Base-by-base conservation (phyloP, 2,113 vertebrate species). In the Petaurus breviceps region DNA sequence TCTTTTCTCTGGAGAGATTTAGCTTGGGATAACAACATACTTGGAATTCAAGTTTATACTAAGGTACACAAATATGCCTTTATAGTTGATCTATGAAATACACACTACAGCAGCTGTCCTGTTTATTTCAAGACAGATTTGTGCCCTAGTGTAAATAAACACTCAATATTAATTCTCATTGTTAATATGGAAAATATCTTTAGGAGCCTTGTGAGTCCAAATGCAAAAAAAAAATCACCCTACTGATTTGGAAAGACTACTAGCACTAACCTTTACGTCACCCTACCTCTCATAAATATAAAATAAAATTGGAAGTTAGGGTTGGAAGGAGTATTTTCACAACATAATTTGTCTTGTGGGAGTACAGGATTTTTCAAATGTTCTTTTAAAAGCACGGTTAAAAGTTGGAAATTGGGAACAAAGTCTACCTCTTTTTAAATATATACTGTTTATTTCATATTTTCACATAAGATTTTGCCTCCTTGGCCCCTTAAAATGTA, bases 321-420 rank as follows among this genome's bases (percentile, higher is more conserved):
- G 93, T 5, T 19, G 16, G 55, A 95, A 92, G 37, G 14, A 77
- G 68, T 7, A 77, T 77, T 77, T 77, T 77, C 19, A 22, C 10
- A 77, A 77, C 14, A 77, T 53, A 93, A 90, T 46, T 24, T 92
- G 43, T 52, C 54, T 89, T 93, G 12, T 68, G 61, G 90, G 55
- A 91, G 26, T 52, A 92, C 68, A 94, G 94, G 89, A 37, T 43
- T 89, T 93, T 96, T 93, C 25, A 77, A 96, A 96, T 19, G n/a
- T 7, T 92, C 93, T 96, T 84, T 77, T 51, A 91, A 57, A 96
- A 53, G 37, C 84, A 77, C 1, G 92, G n/a, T 53, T 84, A 50
- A 51, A 93, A 92, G 90, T 47, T 92, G 8, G 94, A 92, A 53
- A 57, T 23, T 31, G 93, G 4, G 43, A 97, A 89, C 6, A 93